These are phyloP conservation scores for Drosophila crucigera DNA, from an alignment of 2,888 invertebrate genomes.

Conservation along the genomic window DNA sequence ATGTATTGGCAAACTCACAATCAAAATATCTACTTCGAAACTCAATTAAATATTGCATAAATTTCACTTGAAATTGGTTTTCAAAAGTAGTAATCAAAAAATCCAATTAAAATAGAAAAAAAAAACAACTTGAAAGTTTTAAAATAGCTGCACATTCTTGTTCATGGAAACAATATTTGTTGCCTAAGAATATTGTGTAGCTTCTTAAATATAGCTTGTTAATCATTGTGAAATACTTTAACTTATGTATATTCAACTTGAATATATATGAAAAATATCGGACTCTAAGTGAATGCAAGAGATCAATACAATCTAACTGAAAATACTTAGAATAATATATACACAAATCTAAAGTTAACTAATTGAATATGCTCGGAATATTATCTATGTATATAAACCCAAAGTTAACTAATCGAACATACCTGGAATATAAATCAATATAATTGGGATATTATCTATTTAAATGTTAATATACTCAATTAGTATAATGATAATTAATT, in stretches of 20 bases:
- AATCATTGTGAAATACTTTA: background rate
- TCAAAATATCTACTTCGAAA: background rate
- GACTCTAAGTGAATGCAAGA: background rate
- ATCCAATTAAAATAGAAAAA: background rate
- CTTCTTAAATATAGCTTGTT: background rate
- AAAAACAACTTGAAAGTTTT: background rate
- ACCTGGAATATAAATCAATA: background rate
- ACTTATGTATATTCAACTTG: background rate
- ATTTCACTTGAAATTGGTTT: background rate
- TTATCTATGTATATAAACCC: too few relatives aligned
- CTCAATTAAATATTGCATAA: background rate
- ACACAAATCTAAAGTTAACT: background rate
- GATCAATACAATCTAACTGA: background rate
- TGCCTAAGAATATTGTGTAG: background rate
- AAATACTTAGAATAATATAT: background rate
- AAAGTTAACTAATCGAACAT: background rate
- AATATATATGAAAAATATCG: background rate
- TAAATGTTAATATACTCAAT: background rate
- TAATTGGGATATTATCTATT: background rate
- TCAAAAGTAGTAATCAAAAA: background rate
- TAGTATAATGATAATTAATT: background rate
- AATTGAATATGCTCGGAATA: background rate
- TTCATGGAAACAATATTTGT: background rate
- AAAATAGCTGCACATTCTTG: background rate
- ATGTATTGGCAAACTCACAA: background rate